Percentiles rank a stretch among this genome's conserved stretches.
phyloP scores from a whole-genome alignment of 2,888 invertebrate genomes.

The Acanthosoma haemorrhoidale region DNA sequence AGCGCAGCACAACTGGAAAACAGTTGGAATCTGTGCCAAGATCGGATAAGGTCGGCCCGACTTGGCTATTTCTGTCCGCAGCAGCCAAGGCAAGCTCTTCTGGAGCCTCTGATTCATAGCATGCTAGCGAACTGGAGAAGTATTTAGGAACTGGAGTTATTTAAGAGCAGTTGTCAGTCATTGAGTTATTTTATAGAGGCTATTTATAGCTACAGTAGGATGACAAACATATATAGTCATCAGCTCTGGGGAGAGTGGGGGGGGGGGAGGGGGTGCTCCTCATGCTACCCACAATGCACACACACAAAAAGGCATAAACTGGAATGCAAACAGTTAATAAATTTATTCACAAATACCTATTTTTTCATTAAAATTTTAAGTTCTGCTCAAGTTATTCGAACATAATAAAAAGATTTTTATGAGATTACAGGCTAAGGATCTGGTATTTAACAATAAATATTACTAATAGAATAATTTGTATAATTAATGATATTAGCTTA shows the following conservation, averaged over 20 bases:
- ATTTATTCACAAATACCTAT: too few relatives aligned
- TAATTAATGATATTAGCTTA: too few relatives aligned
- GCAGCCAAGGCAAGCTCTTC: neutral
- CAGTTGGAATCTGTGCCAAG: slow-evolving; percentile 25
- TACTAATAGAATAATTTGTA: too few relatives aligned
- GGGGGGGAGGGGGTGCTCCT: neutral
- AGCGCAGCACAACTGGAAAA: slow-evolving; percentile 7
- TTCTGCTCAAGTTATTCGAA: too few relatives aligned
- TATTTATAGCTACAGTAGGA: neutral
- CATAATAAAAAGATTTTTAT: too few relatives aligned
- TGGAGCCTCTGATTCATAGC: slow-evolving; percentile 16
- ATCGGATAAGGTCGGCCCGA: slow-evolving; percentile 19
- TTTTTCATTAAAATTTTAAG: too few relatives aligned
- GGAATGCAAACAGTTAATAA: too few relatives aligned
- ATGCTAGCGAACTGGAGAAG: neutral
- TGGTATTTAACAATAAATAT: too few relatives aligned
- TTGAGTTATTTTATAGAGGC: neutral
- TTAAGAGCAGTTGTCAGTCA: neutral
- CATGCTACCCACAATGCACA: too few relatives aligned
- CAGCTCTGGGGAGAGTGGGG: neutral
- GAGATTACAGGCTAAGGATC: too few relatives aligned
- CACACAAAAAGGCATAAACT: too few relatives aligned
- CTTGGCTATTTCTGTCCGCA: slow-evolving; percentile 14
- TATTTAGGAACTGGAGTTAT: neutral
- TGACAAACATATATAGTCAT: neutral